Conservation (phyloP, 2,888 invertebrate genomes). For the Agrotis puta region DNA sequence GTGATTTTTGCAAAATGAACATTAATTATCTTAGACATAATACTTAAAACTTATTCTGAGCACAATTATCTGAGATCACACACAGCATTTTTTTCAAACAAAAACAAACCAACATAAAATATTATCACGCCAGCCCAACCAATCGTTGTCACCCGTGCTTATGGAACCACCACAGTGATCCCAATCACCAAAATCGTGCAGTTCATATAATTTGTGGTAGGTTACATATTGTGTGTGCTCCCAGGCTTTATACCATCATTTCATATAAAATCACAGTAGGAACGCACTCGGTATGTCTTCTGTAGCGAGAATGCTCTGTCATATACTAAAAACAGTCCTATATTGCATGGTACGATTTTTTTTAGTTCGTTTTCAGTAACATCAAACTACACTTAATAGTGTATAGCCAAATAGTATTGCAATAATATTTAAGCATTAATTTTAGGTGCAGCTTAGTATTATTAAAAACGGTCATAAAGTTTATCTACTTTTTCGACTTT, state of each 20-base stretch:
- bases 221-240: constrained; percentile 55
- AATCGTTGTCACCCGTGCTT: constrained; percentile 24
- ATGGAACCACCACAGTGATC: constrained; percentile 26
- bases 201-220: background rate
- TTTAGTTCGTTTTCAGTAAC: background rate
- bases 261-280: constrained; percentile 1
- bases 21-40: too few species aligned
- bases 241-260: constrained; percentile 22
- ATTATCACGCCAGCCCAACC: constrained; percentile 11
- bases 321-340: background rate
- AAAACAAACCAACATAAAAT: constrained; percentile 14
- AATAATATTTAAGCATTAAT: too few species aligned
- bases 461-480: too few species aligned
- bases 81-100: constrained; percentile 31
- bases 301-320: constrained; percentile 40
- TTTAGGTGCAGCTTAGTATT: too few species aligned
- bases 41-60: constrained; percentile 43
- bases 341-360: background rate
- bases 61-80: constrained; percentile 52
- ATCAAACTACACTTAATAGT: background rate
- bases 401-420: background rate
- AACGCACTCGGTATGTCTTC: constrained; percentile 6
- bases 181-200: constrained; percentile 47
- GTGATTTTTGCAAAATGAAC: too few species aligned
- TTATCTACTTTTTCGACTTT: background rate